Conservation (phyloP, 2,113 vertebrate genomes). For the Pterocles burchelli region DNA sequence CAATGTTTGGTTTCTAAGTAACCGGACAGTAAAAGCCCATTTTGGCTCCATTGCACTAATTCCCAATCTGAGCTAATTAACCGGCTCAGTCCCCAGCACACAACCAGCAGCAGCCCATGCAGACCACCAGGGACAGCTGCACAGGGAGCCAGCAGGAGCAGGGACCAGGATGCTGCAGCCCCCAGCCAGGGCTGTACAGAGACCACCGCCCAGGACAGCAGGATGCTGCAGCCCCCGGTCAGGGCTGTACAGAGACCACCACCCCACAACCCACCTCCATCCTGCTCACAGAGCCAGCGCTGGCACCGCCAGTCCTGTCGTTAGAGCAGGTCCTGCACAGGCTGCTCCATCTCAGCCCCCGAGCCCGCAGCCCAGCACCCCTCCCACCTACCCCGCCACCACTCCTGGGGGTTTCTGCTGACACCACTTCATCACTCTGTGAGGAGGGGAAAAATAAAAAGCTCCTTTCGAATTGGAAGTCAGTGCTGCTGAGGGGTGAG, state of each 20-base stretch:
- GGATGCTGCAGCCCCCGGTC: too few species aligned
- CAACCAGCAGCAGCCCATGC: not conserved
- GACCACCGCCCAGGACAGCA: too few species aligned
- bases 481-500: not conserved
- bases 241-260: too few species aligned
- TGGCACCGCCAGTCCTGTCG: too few species aligned
- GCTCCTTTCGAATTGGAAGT: not conserved
- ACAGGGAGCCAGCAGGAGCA: not conserved
- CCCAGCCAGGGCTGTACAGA: too few species aligned
- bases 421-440: accelerated
- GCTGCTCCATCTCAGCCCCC: too few species aligned
- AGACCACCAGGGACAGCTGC: accelerated
- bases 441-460: not conserved
- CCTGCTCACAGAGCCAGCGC: too few species aligned
- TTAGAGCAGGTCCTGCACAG: too few species aligned
- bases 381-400: not conserved
- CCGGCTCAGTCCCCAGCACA: not conserved
- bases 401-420: not conserved
- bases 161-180: accelerated
- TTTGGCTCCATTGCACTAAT: accelerated
- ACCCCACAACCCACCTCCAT: too few species aligned
- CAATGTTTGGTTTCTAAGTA: not conserved
- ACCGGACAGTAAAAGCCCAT: not conserved
- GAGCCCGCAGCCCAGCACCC: too few species aligned
- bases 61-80: not conserved